Percentiles rank a stretch among this genome's conserved stretches.
Evolutionary conservation across 2,888 invertebrate species (phyloP).

Genomic region (Macrophya annulata): DNA sequence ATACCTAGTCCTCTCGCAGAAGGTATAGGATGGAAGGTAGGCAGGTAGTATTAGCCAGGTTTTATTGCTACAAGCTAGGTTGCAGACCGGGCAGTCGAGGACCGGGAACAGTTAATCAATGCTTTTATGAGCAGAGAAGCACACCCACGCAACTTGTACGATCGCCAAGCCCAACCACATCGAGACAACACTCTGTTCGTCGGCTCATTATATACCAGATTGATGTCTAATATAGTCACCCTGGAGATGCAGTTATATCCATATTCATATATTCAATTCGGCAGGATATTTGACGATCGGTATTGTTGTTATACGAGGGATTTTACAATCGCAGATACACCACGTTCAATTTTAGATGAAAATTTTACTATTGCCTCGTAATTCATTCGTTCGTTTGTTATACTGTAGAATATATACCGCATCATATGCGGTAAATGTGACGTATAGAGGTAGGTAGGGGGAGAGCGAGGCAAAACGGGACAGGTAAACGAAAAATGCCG

Average conservation of each 20-base stretch:
- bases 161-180: constrained; percentile 20
- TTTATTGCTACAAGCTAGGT: constrained; percentile 70
- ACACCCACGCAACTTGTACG: constrained; percentile 53
- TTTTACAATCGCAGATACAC: neutral
- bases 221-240: constrained; percentile 45
- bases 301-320: neutral
- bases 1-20: neutral
- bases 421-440: neutral
- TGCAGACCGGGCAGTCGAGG: constrained; percentile 68
- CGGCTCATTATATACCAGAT: constrained; percentile 49
- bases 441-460: too few relatives aligned
- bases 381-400: neutral
- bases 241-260: neutral
- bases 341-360: neutral
- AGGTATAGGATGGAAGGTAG: constrained; percentile 29
- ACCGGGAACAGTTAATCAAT: constrained; percentile 77
- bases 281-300: neutral
- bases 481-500: too few relatives aligned
- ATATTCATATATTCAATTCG: neutral
- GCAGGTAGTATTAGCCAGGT: constrained; percentile 69
- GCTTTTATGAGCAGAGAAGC: constrained; percentile 72
- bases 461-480: too few relatives aligned
- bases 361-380: neutral
- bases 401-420: neutral
- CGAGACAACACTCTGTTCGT: constrained; percentile 29